These are phyloP conservation scores for Upupa epops DNA, from an alignment of 2,113 vertebrate species.

Conservation along the genomic window DNA sequence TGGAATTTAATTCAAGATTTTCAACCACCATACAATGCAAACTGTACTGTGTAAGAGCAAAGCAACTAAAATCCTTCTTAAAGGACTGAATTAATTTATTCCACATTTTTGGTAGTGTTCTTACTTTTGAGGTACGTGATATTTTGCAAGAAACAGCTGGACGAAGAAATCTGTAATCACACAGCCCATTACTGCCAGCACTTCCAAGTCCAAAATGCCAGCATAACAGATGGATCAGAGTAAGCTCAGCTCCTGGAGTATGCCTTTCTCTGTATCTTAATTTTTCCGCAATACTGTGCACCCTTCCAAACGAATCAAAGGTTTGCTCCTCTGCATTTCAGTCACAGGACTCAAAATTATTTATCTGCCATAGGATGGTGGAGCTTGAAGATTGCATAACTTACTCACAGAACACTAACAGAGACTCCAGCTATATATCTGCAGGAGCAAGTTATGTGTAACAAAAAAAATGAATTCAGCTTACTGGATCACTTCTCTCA, in stretches of 20 bases:
- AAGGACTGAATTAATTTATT: neutral
- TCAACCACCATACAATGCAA: neutral
- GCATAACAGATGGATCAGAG: neutral
- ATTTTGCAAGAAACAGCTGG: neutral
- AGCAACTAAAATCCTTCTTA: neutral
- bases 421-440: neutral
- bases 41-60: neutral
- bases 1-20: neutral
- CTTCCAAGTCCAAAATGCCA: constrained; percentile 12
- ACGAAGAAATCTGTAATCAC: neutral
- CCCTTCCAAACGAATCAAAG: neutral
- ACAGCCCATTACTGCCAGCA: neutral
- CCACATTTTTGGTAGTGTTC: neutral
- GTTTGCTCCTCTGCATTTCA: neutral
- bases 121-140: neutral
- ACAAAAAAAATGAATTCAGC: neutral
- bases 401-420: neutral
- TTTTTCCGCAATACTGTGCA: neutral
- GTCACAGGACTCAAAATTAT: neutral
- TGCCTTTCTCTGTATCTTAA: neutral
- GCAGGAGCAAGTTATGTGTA: neutral
- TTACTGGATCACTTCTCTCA: neutral
- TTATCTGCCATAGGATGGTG: neutral
- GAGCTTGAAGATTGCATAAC: neutral
- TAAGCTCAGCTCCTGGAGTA: neutral